Percentiles rank a stretch among this genome's conserved stretches.
Conservation (phyloP, 2,113 vertebrate species). For the Probosciger aterrimus region DNA sequence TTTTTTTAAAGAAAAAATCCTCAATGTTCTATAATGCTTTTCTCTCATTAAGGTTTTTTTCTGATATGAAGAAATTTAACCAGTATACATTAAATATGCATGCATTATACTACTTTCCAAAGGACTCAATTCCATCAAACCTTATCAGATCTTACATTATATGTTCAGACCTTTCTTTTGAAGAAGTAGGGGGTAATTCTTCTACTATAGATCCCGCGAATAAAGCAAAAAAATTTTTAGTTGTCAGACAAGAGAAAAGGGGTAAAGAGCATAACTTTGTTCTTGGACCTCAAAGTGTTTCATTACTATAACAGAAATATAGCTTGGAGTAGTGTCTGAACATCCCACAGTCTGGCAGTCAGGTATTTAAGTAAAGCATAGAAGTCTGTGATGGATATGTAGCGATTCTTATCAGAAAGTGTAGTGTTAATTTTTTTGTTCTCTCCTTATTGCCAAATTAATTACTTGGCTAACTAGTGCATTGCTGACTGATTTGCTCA, state of each 20-base stretch:
- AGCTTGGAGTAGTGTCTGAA: not conserved
- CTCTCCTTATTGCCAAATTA: not conserved
- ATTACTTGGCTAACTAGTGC: not conserved
- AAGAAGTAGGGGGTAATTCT: not conserved
- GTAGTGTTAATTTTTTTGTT: fast-evolving
- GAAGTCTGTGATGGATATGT: not conserved
- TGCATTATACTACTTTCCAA: not conserved
- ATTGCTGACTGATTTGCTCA: not conserved
- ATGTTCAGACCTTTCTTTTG: not conserved
- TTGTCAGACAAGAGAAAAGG: not conserved
- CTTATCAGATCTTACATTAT: not conserved
- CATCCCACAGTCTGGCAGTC: not conserved
- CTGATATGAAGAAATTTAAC: not conserved
- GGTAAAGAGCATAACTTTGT: not conserved
- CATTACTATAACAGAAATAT: not conserved
- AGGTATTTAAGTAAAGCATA: not conserved
- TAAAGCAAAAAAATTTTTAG: not conserved
- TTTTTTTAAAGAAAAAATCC: not conserved
- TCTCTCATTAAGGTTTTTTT: not conserved
- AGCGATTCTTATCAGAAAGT: not conserved
- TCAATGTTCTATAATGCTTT: not conserved
- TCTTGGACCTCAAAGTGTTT: not conserved
- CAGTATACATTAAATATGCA: not conserved
- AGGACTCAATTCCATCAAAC: not conserved
- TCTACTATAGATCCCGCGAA: not conserved